Conservation (phyloP, 2,888 invertebrate species). For the Melanostoma scalare region DNA sequence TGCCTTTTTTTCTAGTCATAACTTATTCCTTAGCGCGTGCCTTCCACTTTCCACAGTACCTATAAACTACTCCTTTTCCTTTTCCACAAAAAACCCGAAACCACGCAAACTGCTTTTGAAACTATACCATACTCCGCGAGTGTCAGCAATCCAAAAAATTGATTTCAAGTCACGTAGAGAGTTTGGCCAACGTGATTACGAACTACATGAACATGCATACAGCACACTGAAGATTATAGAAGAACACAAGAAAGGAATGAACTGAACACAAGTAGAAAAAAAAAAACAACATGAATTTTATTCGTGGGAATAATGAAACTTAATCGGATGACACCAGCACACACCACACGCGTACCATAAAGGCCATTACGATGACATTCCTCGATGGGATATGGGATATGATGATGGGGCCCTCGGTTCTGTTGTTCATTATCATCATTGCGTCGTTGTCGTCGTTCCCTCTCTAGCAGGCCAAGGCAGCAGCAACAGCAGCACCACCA, state of each 20-base stretch:
- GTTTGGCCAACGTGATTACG: slow-evolving; percentile 64
- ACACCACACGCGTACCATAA: slow-evolving; percentile 64
- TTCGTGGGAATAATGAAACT: slow-evolving; percentile 71
- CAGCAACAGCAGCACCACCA: background rate
- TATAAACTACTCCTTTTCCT: slow-evolving; percentile 14
- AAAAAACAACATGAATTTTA: slow-evolving; percentile 36
- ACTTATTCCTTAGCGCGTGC: slow-evolving; percentile 65
- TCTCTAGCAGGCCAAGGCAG: slow-evolving; percentile 15
- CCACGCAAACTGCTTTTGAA: slow-evolving; percentile 37
- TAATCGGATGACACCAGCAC: slow-evolving; percentile 70
- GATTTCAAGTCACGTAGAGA: slow-evolving; percentile 70
- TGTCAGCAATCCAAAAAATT: slow-evolving; percentile 67
- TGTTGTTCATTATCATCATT: slow-evolving; percentile 61
- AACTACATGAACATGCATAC: slow-evolving; percentile 64
- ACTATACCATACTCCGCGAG: background rate
- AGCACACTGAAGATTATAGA: slow-evolving; percentile 61
- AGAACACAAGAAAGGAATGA: slow-evolving; percentile 22
- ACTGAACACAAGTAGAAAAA: background rate
- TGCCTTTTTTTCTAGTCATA: slow-evolving; percentile 35
- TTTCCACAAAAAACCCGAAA: slow-evolving; percentile 2
- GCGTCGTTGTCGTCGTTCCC: slow-evolving; percentile 27
- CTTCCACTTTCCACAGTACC: slow-evolving; percentile 18
- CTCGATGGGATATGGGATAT: slow-evolving; percentile 52
- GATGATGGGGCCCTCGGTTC: slow-evolving; percentile 53
- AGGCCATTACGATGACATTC: slow-evolving; percentile 68